These are phyloP conservation scores for Meloidogyne floridensis DNA, from an alignment of 1,140 invertebrate species.

Conservation along the genomic window DNA sequence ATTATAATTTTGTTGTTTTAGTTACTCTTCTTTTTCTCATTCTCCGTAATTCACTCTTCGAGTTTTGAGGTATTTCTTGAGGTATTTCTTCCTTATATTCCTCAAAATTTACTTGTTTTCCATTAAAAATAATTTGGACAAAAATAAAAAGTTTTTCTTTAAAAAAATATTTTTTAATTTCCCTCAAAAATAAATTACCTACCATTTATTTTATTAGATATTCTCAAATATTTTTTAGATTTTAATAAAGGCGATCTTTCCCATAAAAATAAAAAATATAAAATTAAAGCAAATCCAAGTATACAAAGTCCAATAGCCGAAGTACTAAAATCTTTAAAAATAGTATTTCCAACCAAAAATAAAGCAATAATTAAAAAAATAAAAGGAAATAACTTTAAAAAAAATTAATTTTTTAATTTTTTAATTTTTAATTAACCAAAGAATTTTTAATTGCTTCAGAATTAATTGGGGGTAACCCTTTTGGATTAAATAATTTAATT, in stretches of 20 bases:
- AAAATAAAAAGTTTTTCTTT: conserved; percentile 30
- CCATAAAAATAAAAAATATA: conserved; percentile 33
- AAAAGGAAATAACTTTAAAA: conserved; percentile 42
- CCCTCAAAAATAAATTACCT: no score
- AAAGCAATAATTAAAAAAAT: conserved; percentile 42
- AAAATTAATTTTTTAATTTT: not conserved
- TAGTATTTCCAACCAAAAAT: conserved; percentile 31
- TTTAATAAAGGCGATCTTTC: conserved; percentile 11
- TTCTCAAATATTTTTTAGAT: conserved; percentile 10
- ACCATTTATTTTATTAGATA: conserved; percentile 25
- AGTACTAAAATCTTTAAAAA: conserved; percentile 36
- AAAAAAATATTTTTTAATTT: conserved; percentile 12
- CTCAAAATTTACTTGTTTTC: conserved; percentile 1
- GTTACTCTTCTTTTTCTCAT: not conserved
- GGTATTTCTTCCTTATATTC: not conserved
- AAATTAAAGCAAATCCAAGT: conserved; percentile 16
- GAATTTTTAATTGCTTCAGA: no score
- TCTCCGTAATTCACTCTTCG: not conserved
- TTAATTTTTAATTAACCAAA: not conserved
- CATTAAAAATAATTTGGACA: conserved; percentile 39
- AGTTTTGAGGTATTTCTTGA: not conserved
- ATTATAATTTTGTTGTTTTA: not conserved
- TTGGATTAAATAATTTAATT: conserved; percentile 43
- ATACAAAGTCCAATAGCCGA: conserved; percentile 36
- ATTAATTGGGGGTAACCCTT: not conserved